Conservation (phyloP, 2,113 vertebrate species). For the Natator depressus region DNA sequence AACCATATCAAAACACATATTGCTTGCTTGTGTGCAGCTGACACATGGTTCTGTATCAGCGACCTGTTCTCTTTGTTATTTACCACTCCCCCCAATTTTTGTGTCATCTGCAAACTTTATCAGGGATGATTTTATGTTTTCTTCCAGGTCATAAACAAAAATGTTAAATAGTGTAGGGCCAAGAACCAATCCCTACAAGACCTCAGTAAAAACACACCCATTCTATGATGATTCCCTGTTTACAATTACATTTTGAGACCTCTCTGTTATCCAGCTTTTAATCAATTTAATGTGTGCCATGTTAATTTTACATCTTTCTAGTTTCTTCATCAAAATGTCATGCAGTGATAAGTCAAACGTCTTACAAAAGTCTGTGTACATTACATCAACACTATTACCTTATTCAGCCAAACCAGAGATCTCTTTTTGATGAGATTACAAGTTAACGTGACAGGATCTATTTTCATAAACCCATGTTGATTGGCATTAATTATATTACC, state of each 20-base stretch:
- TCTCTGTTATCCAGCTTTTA: not conserved
- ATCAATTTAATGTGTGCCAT: not conserved
- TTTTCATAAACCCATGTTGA: no score
- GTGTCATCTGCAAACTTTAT: not conserved
- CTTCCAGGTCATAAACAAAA: not conserved
- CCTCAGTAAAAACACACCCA: not conserved
- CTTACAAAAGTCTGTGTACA: not conserved
- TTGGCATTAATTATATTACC: not conserved
- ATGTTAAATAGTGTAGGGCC: not conserved
- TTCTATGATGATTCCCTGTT: not conserved
- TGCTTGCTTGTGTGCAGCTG: not conserved
- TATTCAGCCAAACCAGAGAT: not conserved
- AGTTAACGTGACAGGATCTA: not conserved
- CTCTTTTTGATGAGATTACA: not conserved
- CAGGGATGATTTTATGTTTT: not conserved
- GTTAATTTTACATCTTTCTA: not conserved
- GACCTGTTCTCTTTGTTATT: not conserved
- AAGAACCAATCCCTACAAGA: not conserved
- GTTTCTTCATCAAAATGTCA: not conserved
- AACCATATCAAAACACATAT: not conserved
- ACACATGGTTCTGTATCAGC: not conserved
- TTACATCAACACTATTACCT: not conserved
- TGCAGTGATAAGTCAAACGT: not conserved
- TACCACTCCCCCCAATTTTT: not conserved
- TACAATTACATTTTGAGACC: not conserved